A percentile compares a stretch with the other conserved stretches of the same genome.
phyloP scores from a whole-genome alignment of 2,113 vertebrate genomes.

The Microtus ochrogaster region DNA sequence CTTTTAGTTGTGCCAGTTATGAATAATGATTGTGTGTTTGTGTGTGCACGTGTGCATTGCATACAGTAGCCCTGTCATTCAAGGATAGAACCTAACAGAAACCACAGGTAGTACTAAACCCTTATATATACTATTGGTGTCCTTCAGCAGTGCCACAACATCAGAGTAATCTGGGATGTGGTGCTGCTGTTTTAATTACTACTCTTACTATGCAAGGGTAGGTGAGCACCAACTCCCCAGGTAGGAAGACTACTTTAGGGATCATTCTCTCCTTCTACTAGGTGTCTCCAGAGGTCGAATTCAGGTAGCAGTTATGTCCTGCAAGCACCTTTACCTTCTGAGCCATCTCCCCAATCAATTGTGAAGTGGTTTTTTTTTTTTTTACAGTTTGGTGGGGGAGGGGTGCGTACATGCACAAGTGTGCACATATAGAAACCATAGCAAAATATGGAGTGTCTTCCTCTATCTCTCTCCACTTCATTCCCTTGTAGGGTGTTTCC shows the following conservation, averaged over 20 bases:
- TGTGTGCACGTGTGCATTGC: background rate
- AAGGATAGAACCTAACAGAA: background rate
- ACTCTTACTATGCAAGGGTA: background rate
- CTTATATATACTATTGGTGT: background rate
- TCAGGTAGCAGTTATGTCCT: background rate
- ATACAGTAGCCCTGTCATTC: background rate
- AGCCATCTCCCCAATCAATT: background rate
- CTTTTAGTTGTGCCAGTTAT: conserved; percentile 9
- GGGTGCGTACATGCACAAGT: no score
- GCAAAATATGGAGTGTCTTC: background rate
- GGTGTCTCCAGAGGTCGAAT: background rate
- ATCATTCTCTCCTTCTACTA: background rate
- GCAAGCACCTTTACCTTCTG: background rate
- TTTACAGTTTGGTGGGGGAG: background rate
- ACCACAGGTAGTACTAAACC: background rate
- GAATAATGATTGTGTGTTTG: background rate
- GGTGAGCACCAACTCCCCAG: background rate
- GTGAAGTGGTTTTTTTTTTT: background rate
- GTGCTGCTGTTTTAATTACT: background rate
- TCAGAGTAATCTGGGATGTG: background rate
- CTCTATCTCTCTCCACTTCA: background rate
- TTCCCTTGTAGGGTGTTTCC: background rate
- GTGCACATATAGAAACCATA: background rate
- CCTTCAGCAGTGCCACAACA: background rate
- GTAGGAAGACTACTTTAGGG: background rate